phyloP scores from a whole-genome alignment of 2,888 invertebrate species.

The Tetranychus piercei region DNA sequence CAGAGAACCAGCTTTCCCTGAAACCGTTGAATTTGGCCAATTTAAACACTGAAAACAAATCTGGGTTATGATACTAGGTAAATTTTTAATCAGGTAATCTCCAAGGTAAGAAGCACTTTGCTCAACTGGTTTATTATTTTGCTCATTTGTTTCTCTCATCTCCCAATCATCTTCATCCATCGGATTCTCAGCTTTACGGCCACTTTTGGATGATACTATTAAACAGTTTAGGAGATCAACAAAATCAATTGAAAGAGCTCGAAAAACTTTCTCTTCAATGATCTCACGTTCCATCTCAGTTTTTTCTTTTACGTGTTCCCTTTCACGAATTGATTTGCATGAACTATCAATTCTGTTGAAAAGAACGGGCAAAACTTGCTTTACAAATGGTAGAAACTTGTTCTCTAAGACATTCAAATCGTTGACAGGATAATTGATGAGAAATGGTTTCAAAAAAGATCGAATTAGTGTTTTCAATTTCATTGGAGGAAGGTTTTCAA shows the following conservation, averaged over 20 bases:
- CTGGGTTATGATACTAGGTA: conserved; percentile 12
- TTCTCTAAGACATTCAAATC: neutral
- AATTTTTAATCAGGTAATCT: neutral
- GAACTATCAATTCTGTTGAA: conserved; percentile 14
- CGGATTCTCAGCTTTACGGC: neutral
- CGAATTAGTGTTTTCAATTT: conserved; percentile 16
- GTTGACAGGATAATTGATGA: conserved; percentile 15
- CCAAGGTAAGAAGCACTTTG: neutral
- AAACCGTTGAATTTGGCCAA: conserved; percentile 17
- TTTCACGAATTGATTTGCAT: conserved; percentile 13
- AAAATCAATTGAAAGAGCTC: conserved; percentile 18
- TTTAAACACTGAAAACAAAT: conserved; percentile 11
- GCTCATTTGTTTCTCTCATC: neutral
- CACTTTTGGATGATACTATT: conserved; percentile 5
- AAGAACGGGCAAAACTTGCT: conserved; percentile 14
- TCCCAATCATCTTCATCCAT: conserved; percentile 12
- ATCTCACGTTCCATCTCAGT: conserved; percentile 17
- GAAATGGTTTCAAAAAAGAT: conserved; percentile 14
- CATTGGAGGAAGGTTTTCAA: conserved; percentile 15
- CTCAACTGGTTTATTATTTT: neutral
- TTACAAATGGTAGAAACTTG: conserved; percentile 15
- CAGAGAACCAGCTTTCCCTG: conserved; percentile 14
- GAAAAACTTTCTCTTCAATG: conserved; percentile 15
- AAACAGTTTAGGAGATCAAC: conserved; percentile 15
- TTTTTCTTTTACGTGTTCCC: conserved; percentile 9